phyloP scores from a whole-genome alignment of 2,888 invertebrate species.

The Machimus atricapillus region DNA sequence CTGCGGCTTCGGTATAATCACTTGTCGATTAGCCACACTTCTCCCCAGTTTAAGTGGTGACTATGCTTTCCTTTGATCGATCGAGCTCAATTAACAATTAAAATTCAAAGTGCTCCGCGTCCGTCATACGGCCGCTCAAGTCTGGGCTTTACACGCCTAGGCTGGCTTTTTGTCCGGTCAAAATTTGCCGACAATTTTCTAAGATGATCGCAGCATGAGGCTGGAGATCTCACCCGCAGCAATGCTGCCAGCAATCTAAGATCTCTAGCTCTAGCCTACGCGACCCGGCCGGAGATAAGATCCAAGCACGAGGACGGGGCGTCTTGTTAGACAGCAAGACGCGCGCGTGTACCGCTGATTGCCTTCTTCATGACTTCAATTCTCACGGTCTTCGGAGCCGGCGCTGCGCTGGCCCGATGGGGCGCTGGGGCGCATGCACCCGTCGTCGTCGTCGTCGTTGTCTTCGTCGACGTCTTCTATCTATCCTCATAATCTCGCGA shows the following conservation, averaged over 20 bases:
- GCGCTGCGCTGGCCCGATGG: background rate
- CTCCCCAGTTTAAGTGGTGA: constrained; percentile 35
- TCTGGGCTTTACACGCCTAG: background rate
- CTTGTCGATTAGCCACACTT: constrained; percentile 37
- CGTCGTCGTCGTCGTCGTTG: too few species aligned
- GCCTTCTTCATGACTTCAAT: constrained; percentile 14
- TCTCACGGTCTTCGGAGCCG: constrained; percentile 33
- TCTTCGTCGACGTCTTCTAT: too few species aligned
- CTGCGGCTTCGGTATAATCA: constrained; percentile 23
- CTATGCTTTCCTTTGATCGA: constrained; percentile 30
- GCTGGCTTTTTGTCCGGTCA: background rate
- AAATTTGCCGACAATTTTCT: constrained; percentile 29
- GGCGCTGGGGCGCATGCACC: constrained; percentile 14
- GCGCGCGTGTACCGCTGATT: constrained; percentile 22
- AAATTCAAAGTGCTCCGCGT: constrained; percentile 17
- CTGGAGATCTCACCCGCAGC: background rate
- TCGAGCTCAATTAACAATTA: constrained; percentile 37
- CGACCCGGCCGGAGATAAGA: background rate
- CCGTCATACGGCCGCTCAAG: background rate
- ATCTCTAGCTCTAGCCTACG: background rate
- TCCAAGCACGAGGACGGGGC: background rate
- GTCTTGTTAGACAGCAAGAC: constrained; percentile 34
- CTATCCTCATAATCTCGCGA: constrained; percentile 22
- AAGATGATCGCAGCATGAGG: constrained; percentile 10
- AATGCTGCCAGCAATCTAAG: constrained; percentile 1